Conservation (phyloP, 2,888 invertebrate species). For the Mechanitis messenoides region DNA sequence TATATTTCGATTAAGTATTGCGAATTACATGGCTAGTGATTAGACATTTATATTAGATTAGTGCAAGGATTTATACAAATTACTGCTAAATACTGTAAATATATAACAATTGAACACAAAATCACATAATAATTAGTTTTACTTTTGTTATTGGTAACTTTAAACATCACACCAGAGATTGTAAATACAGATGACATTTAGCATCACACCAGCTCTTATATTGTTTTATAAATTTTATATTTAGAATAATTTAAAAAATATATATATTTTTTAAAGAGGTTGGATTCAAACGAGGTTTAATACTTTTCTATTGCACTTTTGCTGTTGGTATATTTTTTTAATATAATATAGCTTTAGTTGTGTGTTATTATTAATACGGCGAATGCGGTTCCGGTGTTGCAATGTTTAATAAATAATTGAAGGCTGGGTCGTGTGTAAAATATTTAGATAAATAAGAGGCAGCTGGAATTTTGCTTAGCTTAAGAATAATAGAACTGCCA, state of each 20-base stretch:
- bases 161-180: conserved; percentile 19
- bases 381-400: conserved; percentile 17
- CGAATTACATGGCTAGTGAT: conserved; percentile 76
- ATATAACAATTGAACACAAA: conserved; percentile 41
- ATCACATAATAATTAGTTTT: conserved; percentile 34
- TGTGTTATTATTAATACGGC: conserved; percentile 22
- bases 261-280: no score
- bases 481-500: conserved; percentile 19
- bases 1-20: conserved; percentile 45
- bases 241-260: no score
- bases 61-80: conserved; percentile 49
- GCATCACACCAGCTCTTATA: neutral
- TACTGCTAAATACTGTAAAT: conserved; percentile 55
- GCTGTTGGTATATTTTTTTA: conserved; percentile 2
- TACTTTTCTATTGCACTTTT: no score
- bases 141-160: conserved; percentile 19
- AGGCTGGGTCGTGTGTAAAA: conserved; percentile 66
- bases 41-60: conserved; percentile 69
- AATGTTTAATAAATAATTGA: conserved; percentile 29
- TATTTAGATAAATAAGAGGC: conserved; percentile 20
- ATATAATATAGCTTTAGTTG: conserved; percentile 10
- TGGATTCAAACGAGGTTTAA: no score
- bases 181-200: neutral
- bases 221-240: no score
- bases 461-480: conserved; percentile 28